Evolutionary conservation across 2,888 invertebrate genomes (phyloP), one percentile per base, ranked within the genome.

Genomic region (Andrena flavipes): DNA sequence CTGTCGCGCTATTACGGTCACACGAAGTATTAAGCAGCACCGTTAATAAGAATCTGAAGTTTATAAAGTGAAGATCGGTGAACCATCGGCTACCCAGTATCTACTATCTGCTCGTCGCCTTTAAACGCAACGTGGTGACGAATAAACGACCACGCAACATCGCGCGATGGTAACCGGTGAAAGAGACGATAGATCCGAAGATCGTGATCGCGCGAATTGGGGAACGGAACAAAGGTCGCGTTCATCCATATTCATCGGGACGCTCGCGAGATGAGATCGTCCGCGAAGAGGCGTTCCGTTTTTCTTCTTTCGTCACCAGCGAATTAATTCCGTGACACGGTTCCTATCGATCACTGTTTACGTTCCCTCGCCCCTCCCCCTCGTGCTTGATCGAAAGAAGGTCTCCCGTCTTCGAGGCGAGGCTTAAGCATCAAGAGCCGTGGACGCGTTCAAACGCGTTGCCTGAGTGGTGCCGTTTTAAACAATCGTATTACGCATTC

Each of bases 291-390:
- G 54, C 67, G 65, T 23, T 29, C 77, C 70, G 70, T 64, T 78
- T 87, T 84, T 83, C 76, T 77, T 83, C 82, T 51, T 71, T 62
- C 67, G 74, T 78, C 82, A 59, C 72, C 64, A 77, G 64, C 82
- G 67, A 88, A 89, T 90, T 86, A 90, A 90, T 90, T 87, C 88
- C 60, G 54, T 62, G 77, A 72, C 88, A 89, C 88, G 86, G 68
- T 79, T 75, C 59, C 65, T 70, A 82, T 86, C 83, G 82, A 83
- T 82, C 77, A 76, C 69, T 67, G 59, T 79, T 76, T 70, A 71
- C 70, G 70, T 30, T 78, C 54, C 35, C 49, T 29, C 56, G 59
- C 3, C 4, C 54, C 33, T 20, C 23, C 64, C 42, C 42, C 35
- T 13, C 60, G 42, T 51, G 35, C 51, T 13, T 26, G 4, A 7